A percentile compares a stretch with the other conserved stretches of the same genome.
These are phyloP conservation scores for Isichthys henryi DNA, from an alignment of 2,113 vertebrate genomes.

Conservation along the genomic window DNA sequence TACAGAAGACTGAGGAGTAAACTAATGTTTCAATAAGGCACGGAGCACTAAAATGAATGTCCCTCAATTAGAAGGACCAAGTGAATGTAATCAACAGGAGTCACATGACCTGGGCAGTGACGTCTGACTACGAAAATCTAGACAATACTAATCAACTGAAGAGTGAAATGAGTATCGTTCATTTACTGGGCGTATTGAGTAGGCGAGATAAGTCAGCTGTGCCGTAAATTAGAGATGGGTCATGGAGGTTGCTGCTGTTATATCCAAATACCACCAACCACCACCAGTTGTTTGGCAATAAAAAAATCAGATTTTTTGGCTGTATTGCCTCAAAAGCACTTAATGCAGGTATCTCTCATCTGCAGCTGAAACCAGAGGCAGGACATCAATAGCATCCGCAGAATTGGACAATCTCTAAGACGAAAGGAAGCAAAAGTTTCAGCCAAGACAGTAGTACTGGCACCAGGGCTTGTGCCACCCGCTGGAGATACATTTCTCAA, in stretches of 20 bases:
- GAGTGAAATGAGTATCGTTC: not conserved
- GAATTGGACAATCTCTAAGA: not conserved
- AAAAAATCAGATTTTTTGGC: not conserved
- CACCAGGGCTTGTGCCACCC: not conserved
- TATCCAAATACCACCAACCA: not conserved
- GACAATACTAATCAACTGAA: not conserved
- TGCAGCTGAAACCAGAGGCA: not conserved
- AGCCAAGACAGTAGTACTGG: not conserved
- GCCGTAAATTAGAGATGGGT: not conserved
- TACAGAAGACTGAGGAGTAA: not conserved
- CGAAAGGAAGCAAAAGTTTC: not conserved
- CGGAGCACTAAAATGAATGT: not conserved
- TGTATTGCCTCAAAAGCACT: not conserved
- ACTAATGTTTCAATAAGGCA: not conserved
- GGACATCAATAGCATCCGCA: not conserved
- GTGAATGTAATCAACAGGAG: not conserved
- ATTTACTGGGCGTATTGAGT: not conserved
- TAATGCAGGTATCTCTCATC: not conserved
- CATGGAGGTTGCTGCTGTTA: not conserved
- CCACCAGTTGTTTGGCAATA: too few species aligned
- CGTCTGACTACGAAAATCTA: not conserved
- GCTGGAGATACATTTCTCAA: not conserved
- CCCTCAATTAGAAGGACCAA: not conserved
- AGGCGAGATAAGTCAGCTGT: not conserved
- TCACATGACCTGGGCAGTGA: not conserved